Conservation (phyloP, 2,797 vertebrate species). For the Apodemus agrarius region DNA sequence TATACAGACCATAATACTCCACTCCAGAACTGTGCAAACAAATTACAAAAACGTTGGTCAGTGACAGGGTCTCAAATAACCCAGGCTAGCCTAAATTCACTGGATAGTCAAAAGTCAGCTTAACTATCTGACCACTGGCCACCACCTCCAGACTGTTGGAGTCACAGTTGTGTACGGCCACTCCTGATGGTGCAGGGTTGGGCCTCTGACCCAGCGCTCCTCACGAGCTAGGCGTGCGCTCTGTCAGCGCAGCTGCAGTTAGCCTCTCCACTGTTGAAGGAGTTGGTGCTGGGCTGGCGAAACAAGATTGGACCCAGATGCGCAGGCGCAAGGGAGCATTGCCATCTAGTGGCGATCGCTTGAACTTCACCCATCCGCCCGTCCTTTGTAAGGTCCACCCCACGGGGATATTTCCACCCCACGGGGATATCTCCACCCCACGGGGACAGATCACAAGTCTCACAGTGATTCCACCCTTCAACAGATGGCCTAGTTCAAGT, state of each 20-base stretch:
- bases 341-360: constrained; percentile 55
- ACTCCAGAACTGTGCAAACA: not conserved
- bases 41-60: not conserved
- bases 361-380: not conserved
- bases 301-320: not conserved
- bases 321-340: not conserved
- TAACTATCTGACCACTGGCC: no score
- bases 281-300: not conserved
- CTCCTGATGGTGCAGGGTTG: not conserved
- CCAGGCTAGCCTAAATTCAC: not conserved
- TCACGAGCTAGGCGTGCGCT: not conserved
- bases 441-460: no score
- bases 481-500: not conserved
- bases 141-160: not conserved
- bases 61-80: not conserved
- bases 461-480: not conserved
- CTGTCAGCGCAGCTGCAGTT: not conserved
- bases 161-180: not conserved
- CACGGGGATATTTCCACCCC: not conserved
- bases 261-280: not conserved
- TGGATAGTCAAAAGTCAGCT: not conserved
- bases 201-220: no score
- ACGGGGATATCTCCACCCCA: not conserved
- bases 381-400: not conserved
- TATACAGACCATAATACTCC: not conserved